A percentile compares a stretch with the other conserved stretches of the same genome.
Evolutionary conservation across 2,888 invertebrate species (phyloP).

Genomic region (Opisthograptis luteolata): DNA sequence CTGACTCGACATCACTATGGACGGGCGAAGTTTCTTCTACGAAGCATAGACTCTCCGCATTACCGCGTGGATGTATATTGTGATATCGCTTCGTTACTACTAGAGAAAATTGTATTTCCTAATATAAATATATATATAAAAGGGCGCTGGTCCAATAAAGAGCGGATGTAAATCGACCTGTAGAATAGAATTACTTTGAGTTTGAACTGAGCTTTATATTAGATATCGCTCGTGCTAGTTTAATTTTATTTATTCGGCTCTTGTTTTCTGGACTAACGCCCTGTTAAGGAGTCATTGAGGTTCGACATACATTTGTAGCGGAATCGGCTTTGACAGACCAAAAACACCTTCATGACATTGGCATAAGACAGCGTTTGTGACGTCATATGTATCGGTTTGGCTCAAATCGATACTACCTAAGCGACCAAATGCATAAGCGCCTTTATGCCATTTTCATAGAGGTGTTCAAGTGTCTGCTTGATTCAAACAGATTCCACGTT

Average conservation of each 20-base stretch:
- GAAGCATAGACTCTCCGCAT: constrained; percentile 5
- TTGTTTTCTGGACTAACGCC: constrained; percentile 11
- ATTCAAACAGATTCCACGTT: not conserved
- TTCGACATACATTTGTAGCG: no score
- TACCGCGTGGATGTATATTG: constrained; percentile 18
- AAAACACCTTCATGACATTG: not conserved
- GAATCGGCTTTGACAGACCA: not conserved
- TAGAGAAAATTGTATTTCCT: constrained; percentile 37
- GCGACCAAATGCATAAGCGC: not conserved
- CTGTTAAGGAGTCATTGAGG: constrained; percentile 1
- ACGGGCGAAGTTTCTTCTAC: constrained; percentile 2
- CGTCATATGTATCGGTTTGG: not conserved
- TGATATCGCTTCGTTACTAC: constrained; percentile 24
- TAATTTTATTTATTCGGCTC: constrained; percentile 22
- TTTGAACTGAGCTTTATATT: constrained; percentile 26
- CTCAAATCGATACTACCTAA: not conserved
- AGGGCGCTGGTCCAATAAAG: constrained; percentile 9
- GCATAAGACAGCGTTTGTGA: no score
- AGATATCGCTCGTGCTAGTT: constrained; percentile 27
- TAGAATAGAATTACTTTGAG: constrained; percentile 17
- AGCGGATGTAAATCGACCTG: constrained; percentile 3
- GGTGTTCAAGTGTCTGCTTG: no score
- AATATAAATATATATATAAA: constrained; percentile 5
- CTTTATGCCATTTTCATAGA: not conserved
- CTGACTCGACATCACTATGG: constrained; percentile 48